A percentile compares a stretch with the other conserved stretches of the same genome.
phyloP scores from a whole-genome alignment of 2,797 vertebrate genomes.

The Enteromius anoplus region DNA sequence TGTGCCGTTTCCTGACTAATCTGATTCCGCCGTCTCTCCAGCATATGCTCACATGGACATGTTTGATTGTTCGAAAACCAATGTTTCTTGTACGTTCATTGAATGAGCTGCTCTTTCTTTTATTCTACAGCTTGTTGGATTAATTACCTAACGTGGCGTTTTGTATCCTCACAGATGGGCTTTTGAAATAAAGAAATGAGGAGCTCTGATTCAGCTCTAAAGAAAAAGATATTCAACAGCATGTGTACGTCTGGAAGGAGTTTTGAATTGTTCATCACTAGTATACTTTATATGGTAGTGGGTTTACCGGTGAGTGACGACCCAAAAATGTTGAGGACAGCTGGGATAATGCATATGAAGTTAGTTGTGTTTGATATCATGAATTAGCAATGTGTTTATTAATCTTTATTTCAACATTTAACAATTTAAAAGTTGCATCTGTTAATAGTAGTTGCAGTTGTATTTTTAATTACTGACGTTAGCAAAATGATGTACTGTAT shows the following conservation, averaged over 20 bases:
- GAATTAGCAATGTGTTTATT: neutral
- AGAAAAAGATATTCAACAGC: neutral
- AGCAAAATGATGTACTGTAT: no score
- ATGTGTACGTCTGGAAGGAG: neutral
- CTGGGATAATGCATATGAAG: neutral
- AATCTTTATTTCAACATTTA: neutral
- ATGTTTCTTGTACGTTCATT: neutral
- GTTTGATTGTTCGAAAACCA: slow-evolving; percentile 10
- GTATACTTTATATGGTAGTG: neutral
- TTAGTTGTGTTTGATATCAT: neutral
- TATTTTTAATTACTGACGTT: neutral
- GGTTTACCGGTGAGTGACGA: neutral
- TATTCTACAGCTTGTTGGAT: slow-evolving; percentile 6
- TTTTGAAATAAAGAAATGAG: neutral
- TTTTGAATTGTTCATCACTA: neutral
- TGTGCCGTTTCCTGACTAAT: neutral
- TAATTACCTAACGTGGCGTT: neutral
- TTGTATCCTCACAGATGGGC: slow-evolving; percentile 13
- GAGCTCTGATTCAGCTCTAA: neutral
- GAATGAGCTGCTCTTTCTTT: neutral
- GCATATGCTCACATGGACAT: slow-evolving; percentile 5
- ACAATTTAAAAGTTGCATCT: neutral
- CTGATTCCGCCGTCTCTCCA: neutral
- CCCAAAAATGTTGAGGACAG: neutral
- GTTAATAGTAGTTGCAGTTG: neutral